Conservation (phyloP, 2,113 vertebrate genomes). For the Tor tambroides region DNA sequence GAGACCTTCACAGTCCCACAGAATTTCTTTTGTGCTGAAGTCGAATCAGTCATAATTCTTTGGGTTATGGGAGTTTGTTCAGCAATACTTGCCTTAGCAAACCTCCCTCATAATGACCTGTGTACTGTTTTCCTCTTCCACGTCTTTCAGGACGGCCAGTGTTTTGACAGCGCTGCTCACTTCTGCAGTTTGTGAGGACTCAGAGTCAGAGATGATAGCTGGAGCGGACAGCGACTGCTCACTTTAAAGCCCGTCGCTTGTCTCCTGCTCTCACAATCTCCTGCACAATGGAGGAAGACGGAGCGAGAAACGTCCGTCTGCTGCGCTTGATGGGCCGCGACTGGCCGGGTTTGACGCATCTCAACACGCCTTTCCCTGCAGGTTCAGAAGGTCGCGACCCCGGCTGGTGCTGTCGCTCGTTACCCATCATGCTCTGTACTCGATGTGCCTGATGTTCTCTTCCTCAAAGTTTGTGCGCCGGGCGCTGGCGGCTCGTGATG, state of each 20-base stretch:
- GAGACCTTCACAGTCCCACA: too few species aligned
- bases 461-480: too few species aligned
- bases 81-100: background rate
- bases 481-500: conserved; percentile 80
- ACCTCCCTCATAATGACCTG: background rate
- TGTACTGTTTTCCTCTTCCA: conserved; percentile 50
- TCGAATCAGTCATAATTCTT: background rate
- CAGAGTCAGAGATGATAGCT: conserved; percentile 70
- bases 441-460: conserved; percentile 67
- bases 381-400: conserved; percentile 66
- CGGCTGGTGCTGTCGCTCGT: conserved; percentile 66
- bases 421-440: conserved; percentile 67
- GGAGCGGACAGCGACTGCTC: conserved; percentile 65
- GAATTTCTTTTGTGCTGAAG: too few species aligned
- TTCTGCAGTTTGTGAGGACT: conserved; percentile 66
- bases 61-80: background rate
- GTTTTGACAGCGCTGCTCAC: conserved; percentile 73
- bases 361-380: conserved; percentile 53
- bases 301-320: conserved; percentile 46
- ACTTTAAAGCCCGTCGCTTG: conserved; percentile 66
- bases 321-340: conserved; percentile 36
- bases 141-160: conserved; percentile 74
- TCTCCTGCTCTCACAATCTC: conserved; percentile 64
- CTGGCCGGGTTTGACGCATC: conserved; percentile 51
- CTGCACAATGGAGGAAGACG: conserved; percentile 34